phyloP scores from a whole-genome alignment of 92 coral and sea anemone species.

The Epizoanthus scotinus region DNA sequence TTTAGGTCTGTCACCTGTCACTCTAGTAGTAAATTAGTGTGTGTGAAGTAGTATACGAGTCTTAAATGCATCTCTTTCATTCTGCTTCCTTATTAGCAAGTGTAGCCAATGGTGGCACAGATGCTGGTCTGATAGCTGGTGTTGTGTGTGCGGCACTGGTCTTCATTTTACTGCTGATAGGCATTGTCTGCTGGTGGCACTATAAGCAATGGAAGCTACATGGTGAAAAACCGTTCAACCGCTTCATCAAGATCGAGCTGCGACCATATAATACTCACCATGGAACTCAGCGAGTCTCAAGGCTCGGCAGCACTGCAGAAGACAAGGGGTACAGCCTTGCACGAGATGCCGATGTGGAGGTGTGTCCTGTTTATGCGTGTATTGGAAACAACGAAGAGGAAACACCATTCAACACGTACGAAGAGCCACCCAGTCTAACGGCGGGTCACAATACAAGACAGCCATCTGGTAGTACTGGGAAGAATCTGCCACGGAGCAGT shows the following conservation, averaged over 20 bases:
- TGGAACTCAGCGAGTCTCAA: conserved; percentile 56
- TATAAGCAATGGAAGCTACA: conserved; percentile 56
- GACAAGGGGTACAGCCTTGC: conserved; percentile 49
- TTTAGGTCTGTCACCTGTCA: too few species aligned
- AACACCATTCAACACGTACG: conserved; percentile 18
- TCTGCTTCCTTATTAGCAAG: conserved; percentile 9
- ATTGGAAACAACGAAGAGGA: conserved; percentile 49
- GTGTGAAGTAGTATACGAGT: too few species aligned
- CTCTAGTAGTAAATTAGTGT: too few species aligned
- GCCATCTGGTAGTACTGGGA: neutral
- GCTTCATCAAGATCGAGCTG: conserved; percentile 78
- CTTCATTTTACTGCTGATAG: conserved; percentile 50
- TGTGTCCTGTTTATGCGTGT: conserved; percentile 77
- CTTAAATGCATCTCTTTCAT: neutral
- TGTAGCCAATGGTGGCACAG: conserved; percentile 18
- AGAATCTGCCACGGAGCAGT: conserved; percentile 22
- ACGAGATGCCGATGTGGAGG: conserved; percentile 47
- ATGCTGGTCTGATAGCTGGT: conserved; percentile 68
- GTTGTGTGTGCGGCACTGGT: conserved; percentile 77
- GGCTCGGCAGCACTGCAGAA: conserved; percentile 52
- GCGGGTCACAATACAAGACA: neutral
- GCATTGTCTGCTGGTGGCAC: conserved; percentile 76
- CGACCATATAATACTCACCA: conserved; percentile 52
- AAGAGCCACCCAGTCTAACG: conserved; percentile 12
- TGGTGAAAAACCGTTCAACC: conserved; percentile 70